Percentiles rank a stretch among this genome's conserved stretches.
These are phyloP conservation scores for Morbakka virulenta DNA, from an alignment of 30 jellyfish, hydroid and myxozoan genomes.

Conservation along the genomic window DNA sequence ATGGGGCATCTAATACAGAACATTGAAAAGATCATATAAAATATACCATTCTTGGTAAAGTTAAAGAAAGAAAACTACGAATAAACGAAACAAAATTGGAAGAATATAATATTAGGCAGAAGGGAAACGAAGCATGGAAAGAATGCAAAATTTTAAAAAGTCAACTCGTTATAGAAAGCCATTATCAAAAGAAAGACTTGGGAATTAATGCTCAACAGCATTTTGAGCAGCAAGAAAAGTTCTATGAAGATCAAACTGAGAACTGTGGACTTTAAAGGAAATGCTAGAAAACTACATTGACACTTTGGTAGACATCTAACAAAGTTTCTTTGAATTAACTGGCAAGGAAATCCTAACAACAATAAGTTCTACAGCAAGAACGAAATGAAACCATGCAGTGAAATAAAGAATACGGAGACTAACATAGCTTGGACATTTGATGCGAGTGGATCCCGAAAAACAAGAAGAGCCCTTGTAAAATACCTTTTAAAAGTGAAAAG, in stretches of 20 bases:
- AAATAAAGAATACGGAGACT: not conserved
- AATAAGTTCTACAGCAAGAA: conserved; percentile 24
- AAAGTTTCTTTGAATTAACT: too few relatives aligned
- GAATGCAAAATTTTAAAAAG: conserved; percentile 30
- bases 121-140: conserved; percentile 52
- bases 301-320: conserved; percentile 8
- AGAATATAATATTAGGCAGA: conserved; percentile 43
- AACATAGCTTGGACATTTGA: too few relatives aligned
- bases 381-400: conserved; percentile 6
- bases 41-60: conserved; percentile 30
- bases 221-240: conserved; percentile 10
- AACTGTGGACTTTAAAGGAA: conserved; percentile 32
- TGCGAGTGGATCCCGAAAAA: too few relatives aligned
- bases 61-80: conserved; percentile 28
- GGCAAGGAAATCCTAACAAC: conserved; percentile 3
- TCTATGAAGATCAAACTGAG: conserved; percentile 5
- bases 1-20: conserved; percentile 43
- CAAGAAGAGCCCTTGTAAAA: too few relatives aligned
- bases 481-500: too few relatives aligned
- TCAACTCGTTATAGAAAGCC: conserved; percentile 2
- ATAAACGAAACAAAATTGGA: conserved; percentile 44
- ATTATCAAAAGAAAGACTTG: not conserved
- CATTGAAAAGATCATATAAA: conserved; percentile 35
- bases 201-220: not conserved
- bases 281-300: conserved; percentile 18